A percentile compares a stretch with the other conserved stretches of the same genome.
These are phyloP conservation scores for Protomyctophum bolini DNA, from an alignment of 2,113 vertebrate genomes.

Conservation along the genomic window DNA sequence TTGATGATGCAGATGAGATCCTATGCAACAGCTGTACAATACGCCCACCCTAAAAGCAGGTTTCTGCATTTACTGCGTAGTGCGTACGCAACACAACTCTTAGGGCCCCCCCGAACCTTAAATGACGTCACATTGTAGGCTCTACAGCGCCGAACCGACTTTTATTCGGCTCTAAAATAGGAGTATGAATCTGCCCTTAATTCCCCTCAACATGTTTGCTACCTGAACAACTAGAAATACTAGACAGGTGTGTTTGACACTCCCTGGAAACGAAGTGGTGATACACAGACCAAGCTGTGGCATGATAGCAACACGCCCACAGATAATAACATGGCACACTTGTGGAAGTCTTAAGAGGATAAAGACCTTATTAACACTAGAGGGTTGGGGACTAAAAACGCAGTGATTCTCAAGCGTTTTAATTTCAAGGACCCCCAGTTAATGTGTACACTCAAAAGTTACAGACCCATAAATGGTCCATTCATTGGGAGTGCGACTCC, in stretches of 20 bases:
- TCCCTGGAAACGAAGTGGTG: conserved; percentile 40
- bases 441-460: too few species aligned
- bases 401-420: not conserved
- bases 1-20: too few species aligned
- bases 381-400: conserved; percentile 30
- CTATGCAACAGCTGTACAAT: not conserved
- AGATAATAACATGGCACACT: conserved; percentile 61
- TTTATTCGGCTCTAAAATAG: too few species aligned
- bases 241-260: conserved; percentile 31
- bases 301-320: conserved; percentile 42
- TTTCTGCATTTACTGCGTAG: not conserved
- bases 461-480: not conserved
- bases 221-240: conserved; percentile 63
- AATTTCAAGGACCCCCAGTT: too few species aligned
- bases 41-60: not conserved
- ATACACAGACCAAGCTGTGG: not conserved
- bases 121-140: too few species aligned
- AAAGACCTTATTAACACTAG: conserved; percentile 72
- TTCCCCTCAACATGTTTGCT: not conserved
- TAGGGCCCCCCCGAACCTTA: too few species aligned
- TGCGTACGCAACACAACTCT: not conserved
- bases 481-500: too few species aligned
- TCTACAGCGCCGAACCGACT: too few species aligned
- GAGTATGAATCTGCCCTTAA: too few species aligned
- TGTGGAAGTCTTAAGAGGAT: conserved; percentile 68